phyloP scores from a whole-genome alignment of 2,888 invertebrate genomes.

The Drosophila buzzatii region DNA sequence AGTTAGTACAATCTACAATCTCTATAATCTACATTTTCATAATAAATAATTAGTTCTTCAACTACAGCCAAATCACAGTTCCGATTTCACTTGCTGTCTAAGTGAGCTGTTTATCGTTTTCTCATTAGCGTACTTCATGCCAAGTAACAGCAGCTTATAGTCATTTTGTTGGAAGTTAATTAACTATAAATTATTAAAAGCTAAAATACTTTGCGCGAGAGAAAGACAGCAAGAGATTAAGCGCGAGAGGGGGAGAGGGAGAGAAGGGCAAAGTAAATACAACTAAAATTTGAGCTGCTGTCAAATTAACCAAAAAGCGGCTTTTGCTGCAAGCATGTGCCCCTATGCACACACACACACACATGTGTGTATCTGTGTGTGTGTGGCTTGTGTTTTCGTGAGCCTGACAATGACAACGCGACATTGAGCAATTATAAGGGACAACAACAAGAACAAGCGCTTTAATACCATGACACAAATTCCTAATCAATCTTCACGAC shows the following conservation, averaged over 20 bases:
- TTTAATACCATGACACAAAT: conserved; percentile 73
- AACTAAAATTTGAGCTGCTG: conserved; percentile 47
- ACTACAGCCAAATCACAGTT: not conserved
- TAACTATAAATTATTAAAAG: conserved; percentile 49
- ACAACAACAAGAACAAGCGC: conserved; percentile 47
- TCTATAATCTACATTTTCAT: not conserved
- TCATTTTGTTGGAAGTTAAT: conserved; percentile 55
- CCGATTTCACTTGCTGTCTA: not conserved
- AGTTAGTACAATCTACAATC: too few species aligned
- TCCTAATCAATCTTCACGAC: conserved; percentile 77
- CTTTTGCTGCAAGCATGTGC: conserved; percentile 32
- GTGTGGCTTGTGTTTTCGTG: conserved; percentile 41
- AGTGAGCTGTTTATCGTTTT: conserved; percentile 9
- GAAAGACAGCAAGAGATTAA: not conserved
- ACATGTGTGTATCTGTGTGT: not conserved
- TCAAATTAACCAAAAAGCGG: conserved; percentile 56
- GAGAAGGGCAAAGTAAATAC: not conserved
- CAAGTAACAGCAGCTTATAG: conserved; percentile 37
- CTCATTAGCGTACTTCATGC: conserved; percentile 18
- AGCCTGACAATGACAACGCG: conserved; percentile 61
- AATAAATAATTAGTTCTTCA: not conserved
- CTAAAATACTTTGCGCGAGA: not conserved
- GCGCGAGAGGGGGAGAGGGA: not conserved
- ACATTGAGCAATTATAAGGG: conserved; percentile 64
- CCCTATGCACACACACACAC: not conserved